Evolutionary conservation across 1,140 invertebrate genomes (phyloP), one percentile per base, ranked within the genome.

Genomic region (Achatina immaculata): DNA sequence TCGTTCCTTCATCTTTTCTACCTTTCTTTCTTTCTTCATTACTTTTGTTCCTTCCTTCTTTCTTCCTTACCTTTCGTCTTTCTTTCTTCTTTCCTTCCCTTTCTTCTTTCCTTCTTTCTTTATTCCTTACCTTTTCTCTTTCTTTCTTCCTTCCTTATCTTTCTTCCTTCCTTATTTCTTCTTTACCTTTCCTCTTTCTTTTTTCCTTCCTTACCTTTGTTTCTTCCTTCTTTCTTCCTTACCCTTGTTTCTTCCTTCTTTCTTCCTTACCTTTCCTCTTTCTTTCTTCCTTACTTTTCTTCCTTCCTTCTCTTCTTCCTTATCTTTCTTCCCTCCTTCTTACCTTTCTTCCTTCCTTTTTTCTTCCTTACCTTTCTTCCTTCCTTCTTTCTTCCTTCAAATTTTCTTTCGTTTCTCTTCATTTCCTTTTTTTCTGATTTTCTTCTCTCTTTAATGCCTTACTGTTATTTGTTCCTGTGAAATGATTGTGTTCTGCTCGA

Each of bases 301-400:
- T 31, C 34, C 66, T 69, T 69, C 66, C 34, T 69, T 31, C 34
- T 69, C 28, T 69, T 31, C 66, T 31, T 69, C 28, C 34, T 69
- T n/a, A 4, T 69, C 28, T 31, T 69, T n/a, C 34, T 69, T 31
- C 34, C 34, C 66, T 31, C 34, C 28, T 69, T 69, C 66, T 14
- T 14, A 4, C 34, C 34, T 31, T 69, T 31, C 28, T 69, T 31
- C 28, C 34, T 31, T 31, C 34, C 34, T 31, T 31, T 31, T n/a
- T 69, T 69, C n/a, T 69, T 69, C n/a, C 24, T 36, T 42, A 31
- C 34, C 34, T 69, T 69, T 42, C 40, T 69, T 21, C 9, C 7
- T 42, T 31, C 34, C 28, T 69, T 69, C 4, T 31, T 69, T 31
- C 40, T 31, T 42, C 40, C 40, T 14, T 69, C 40, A n/a, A n/a